phyloP scores from a whole-genome alignment of 1,140 invertebrate species.

The Drosophila novamexicana region DNA sequence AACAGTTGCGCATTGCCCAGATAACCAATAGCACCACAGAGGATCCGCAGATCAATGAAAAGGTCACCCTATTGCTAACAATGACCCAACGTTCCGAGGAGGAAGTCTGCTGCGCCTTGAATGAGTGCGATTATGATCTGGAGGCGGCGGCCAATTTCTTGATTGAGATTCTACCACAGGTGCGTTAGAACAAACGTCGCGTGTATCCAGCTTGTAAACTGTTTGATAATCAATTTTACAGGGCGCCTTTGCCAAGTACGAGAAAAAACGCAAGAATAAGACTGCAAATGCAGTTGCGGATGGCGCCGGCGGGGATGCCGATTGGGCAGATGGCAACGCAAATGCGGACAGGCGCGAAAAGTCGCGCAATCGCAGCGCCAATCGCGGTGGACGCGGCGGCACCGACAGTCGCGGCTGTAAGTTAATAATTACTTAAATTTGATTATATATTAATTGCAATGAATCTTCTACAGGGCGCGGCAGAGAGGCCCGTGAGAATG shows the following conservation, averaged over 20 bases:
- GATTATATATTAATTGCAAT: background rate
- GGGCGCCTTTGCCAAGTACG: slow-evolving; percentile 91
- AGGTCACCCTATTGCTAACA: slow-evolving; percentile 92
- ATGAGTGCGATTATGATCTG: slow-evolving; percentile 92
- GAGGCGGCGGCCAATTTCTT: slow-evolving; percentile 90
- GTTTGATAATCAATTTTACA: slow-evolving; percentile 8
- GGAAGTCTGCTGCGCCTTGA: slow-evolving; percentile 92
- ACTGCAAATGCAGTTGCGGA: slow-evolving; percentile 85
- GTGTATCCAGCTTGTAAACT: background rate
- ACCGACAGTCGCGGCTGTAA: slow-evolving; percentile 84
- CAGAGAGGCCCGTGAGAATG: slow-evolving; percentile 83
- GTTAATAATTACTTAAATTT: slow-evolving; percentile 24
- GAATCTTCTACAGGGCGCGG: slow-evolving; percentile 66
- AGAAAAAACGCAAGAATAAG: slow-evolving; percentile 94
- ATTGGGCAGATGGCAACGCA: slow-evolving; percentile 85
- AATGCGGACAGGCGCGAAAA: slow-evolving; percentile 84
- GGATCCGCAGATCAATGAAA: slow-evolving; percentile 88
- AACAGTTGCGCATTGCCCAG: slow-evolving; percentile 89
- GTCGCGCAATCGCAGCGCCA: slow-evolving; percentile 81
- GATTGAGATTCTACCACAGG: slow-evolving; percentile 88
- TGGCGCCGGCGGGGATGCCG: slow-evolving; percentile 72
- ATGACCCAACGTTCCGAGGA: slow-evolving; percentile 92
- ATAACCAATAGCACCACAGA: slow-evolving; percentile 88
- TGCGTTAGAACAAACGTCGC: slow-evolving; percentile 65
- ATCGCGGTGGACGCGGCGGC: slow-evolving; percentile 85